These are phyloP conservation scores for Coptodon bakossiorum DNA, from an alignment of 2,113 vertebrate genomes.

Conservation along the genomic window DNA sequence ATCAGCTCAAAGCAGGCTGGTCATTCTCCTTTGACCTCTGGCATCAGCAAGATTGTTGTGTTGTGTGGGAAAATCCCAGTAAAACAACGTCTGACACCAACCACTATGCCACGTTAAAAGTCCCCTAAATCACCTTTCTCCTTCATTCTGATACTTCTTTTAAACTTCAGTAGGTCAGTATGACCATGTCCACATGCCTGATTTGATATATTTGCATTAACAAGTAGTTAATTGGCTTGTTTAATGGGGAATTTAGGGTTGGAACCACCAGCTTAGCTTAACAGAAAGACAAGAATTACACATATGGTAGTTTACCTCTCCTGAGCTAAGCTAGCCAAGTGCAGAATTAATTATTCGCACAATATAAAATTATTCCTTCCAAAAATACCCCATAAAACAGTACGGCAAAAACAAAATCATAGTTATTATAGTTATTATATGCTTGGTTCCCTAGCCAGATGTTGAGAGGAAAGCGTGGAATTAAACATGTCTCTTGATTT, in stretches of 20 bases:
- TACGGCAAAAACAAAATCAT: not conserved
- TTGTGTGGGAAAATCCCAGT: not conserved
- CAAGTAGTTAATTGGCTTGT: not conserved
- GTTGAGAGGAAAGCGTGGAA: not conserved
- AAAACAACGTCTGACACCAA: not conserved
- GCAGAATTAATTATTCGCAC: not conserved
- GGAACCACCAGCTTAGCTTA: not conserved
- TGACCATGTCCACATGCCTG: not conserved
- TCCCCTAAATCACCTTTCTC: not conserved
- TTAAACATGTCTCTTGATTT: not conserved
- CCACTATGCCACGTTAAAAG: not conserved
- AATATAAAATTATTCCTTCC: not conserved
- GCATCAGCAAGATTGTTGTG: not conserved
- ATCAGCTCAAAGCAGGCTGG: not conserved
- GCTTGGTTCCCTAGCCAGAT: not conserved
- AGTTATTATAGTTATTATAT: not conserved
- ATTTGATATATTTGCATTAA: not conserved
- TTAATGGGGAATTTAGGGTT: not conserved
- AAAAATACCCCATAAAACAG: not conserved
- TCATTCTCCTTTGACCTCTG: not conserved
- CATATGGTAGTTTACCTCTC: not conserved
- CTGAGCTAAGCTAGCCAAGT: not conserved
- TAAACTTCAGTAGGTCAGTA: not conserved
- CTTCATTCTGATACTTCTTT: not conserved
- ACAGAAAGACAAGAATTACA: not conserved